These are phyloP conservation scores for Pitta sordida DNA, from an alignment of 2,113 vertebrate species.

Conservation along the genomic window DNA sequence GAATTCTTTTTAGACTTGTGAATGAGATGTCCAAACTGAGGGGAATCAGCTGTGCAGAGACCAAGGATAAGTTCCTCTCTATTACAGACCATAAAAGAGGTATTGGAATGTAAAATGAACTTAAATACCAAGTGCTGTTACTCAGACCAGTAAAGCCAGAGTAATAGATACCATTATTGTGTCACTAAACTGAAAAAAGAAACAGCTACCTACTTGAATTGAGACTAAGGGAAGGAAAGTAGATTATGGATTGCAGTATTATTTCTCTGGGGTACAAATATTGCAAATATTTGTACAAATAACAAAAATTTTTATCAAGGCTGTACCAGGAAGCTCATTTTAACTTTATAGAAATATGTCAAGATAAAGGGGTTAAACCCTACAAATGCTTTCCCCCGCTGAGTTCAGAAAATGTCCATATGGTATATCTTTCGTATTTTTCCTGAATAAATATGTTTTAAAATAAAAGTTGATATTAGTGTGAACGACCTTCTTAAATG, in stretches of 20 bases:
- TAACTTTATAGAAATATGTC: not conserved
- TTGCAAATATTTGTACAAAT: no score
- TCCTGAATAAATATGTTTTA: slow-evolving; percentile 34
- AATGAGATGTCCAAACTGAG: not conserved
- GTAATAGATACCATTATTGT: not conserved
- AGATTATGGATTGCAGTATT: not conserved
- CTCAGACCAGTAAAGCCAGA: not conserved
- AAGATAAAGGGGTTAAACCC: not conserved
- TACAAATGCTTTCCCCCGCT: not conserved
- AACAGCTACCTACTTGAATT: not conserved
- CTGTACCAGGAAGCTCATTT: not conserved
- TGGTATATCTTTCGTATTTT: not conserved
- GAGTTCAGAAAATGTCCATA: not conserved
- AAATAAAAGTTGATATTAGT: slow-evolving; percentile 22
- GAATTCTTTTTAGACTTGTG: not conserved
- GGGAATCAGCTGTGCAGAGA: not conserved
- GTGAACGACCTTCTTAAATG: slow-evolving; percentile 34
- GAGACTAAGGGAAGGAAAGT: not conserved
- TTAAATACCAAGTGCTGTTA: not conserved
- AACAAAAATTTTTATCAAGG: not conserved
- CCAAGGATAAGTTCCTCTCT: not conserved
- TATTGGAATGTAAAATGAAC: not conserved
- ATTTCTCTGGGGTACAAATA: not conserved
- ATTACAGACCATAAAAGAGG: not conserved
- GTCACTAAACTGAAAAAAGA: not conserved